These are phyloP conservation scores for Drosophila subquinaria DNA, from an alignment of 2,888 invertebrate species.

Conservation along the genomic window DNA sequence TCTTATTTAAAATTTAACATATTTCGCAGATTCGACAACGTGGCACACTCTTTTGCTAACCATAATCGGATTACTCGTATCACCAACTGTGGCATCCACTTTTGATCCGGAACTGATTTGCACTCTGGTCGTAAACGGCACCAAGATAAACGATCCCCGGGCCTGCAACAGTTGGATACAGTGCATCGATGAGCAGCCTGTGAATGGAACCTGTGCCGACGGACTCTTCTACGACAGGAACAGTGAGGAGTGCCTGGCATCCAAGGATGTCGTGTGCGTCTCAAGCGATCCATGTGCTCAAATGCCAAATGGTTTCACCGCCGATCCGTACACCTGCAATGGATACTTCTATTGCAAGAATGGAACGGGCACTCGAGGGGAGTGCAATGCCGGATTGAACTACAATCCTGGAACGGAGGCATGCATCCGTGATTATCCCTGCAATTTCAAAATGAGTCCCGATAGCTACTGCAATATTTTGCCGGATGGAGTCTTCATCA, in stretches of 20 bases:
- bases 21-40: background rate
- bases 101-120: slow-evolving; percentile 75
- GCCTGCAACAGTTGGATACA: slow-evolving; percentile 77
- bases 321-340: slow-evolving; percentile 80
- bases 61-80: slow-evolving; percentile 1
- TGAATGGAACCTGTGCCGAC: slow-evolving; percentile 64
- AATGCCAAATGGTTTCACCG: slow-evolving; percentile 64
- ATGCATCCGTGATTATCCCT: slow-evolving; percentile 71
- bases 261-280: slow-evolving; percentile 63
- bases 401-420: slow-evolving; percentile 68
- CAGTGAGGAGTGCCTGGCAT: slow-evolving; percentile 60
- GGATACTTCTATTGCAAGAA: slow-evolving; percentile 79
- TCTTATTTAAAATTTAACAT: background rate
- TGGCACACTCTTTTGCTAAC: slow-evolving; percentile 2
- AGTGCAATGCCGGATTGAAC: slow-evolving; percentile 69
- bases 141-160: slow-evolving; percentile 80
- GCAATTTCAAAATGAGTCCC: slow-evolving; percentile 66
- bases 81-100: slow-evolving; percentile 7
- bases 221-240: slow-evolving; percentile 73
- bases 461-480: slow-evolving; percentile 79
- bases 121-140: slow-evolving; percentile 68
- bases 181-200: slow-evolving; percentile 69
- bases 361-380: slow-evolving; percentile 66
- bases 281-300: slow-evolving; percentile 78
- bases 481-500: slow-evolving; percentile 79